Evolutionary conservation across 37 sponge, comb jelly and placozoan species (phyloP), one percentile per base, ranked within the genome.

Genomic region (Crambe crambe): DNA sequence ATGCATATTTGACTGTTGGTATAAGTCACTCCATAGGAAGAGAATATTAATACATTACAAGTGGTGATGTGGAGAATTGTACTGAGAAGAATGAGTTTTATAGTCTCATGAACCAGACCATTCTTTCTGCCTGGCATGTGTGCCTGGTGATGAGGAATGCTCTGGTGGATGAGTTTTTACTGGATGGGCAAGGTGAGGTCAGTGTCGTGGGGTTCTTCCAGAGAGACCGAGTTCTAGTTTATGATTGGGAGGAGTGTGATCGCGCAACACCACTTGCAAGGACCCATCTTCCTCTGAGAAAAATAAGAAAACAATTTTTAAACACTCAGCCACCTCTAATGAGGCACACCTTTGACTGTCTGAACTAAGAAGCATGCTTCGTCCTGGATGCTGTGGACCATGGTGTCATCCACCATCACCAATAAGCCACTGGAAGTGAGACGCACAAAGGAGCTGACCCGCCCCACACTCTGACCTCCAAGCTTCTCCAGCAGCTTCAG

Each of bases 341-440:
- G 51, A 47, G 6, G 30, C 74, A 12, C 3, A 78, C 79, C 73
- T 58, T 81, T 81, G 35, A 81, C 31, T 15, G 60, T 39, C 40
- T 54, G 70, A 31, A 81, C 41, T 1, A 58, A 4, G 43, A 81
- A 81, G 61, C 40, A 37, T 9, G 69, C 72, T 26, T 81, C 82
- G 37, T 72, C 73, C 6, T 58, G 30, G 34, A 72, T 69, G 60
- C 51, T 81, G 3, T 32, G 60, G 1, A 81, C 64, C 8, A 87
- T 77, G 2, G 58, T 75, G 58, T 87, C 77, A 42, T 87, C 88
- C 25, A 87, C 72, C 34, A 47, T 25, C 29, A 87, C 88, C 44
- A 80, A 35, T 12, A 81, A 9, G 1, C 81, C 81, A 68, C 70
- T 65, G 68, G 68, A 9, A 5, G 75, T 75, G 6, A 84, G 38